Conservation (phyloP, 2,113 vertebrate species). For the Morone chrysops region DNA sequence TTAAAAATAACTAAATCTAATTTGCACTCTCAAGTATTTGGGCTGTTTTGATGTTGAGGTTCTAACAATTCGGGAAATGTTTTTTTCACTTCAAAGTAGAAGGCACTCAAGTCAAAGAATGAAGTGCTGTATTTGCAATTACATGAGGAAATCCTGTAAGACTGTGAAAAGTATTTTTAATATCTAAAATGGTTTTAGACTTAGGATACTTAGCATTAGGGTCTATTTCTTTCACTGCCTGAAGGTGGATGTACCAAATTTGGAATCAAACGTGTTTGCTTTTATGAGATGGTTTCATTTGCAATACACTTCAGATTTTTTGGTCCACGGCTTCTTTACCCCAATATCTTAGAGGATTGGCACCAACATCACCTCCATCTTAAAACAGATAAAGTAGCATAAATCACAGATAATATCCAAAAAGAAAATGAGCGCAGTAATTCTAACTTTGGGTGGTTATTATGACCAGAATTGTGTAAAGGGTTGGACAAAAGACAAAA, state of each 20-base stretch:
- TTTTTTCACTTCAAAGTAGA: conserved; percentile 42
- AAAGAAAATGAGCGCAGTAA: not conserved
- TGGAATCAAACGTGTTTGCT: conserved; percentile 3
- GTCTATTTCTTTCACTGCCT: conserved; percentile 12
- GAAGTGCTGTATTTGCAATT: conserved; percentile 6
- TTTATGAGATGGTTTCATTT: conserved; percentile 1
- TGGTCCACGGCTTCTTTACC: not conserved
- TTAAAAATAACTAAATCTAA: conserved; percentile 27
- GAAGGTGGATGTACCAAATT: not conserved
- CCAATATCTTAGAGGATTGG: not conserved
- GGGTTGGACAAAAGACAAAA: not conserved
- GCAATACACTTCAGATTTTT: not conserved
- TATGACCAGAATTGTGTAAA: not conserved
- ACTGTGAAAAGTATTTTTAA: conserved; percentile 9
- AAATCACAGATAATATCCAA: not conserved
- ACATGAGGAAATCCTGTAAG: conserved; percentile 22
- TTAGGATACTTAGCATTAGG: not conserved
- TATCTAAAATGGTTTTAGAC: conserved; percentile 12
- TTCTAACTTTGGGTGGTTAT: not conserved
- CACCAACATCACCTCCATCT: not conserved
- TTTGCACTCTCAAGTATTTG: conserved; percentile 12
- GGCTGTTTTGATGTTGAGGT: conserved; percentile 11
- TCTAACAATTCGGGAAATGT: conserved; percentile 27
- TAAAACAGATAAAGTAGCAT: not conserved
- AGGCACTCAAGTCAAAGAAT: conserved; percentile 33